These are phyloP conservation scores for Daphoenositta chrysoptera DNA, from an alignment of 2,113 vertebrate species.

Conservation along the genomic window DNA sequence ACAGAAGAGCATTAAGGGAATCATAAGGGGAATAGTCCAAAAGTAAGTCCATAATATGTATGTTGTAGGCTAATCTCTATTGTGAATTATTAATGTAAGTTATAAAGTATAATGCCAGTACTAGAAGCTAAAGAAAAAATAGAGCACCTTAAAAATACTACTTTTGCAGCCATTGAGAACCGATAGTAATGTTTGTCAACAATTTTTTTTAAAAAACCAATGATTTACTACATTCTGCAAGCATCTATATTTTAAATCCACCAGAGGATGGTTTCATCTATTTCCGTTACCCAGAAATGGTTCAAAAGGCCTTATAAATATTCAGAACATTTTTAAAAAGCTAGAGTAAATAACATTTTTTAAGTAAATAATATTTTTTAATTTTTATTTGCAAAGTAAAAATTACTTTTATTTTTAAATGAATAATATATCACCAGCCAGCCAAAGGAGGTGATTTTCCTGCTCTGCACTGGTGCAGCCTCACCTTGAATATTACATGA, in stretches of 20 bases:
- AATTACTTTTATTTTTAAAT: not conserved
- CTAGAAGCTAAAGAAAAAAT: conserved; percentile 56
- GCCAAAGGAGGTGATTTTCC: not conserved
- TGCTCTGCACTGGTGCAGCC: not conserved
- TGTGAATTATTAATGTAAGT: conserved; percentile 51
- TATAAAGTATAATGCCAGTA: conserved; percentile 20
- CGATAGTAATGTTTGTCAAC: conserved; percentile 31
- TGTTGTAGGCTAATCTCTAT: conserved; percentile 14
- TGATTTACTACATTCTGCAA: not conserved
- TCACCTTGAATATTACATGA: not conserved
- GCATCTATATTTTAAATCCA: not conserved
- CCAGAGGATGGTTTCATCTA: not conserved
- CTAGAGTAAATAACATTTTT: not conserved
- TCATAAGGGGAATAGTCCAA: not conserved
- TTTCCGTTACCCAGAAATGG: not conserved
- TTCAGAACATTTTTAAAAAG: not conserved
- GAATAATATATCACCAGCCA: not conserved
- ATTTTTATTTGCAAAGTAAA: not conserved
- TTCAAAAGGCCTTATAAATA: not conserved
- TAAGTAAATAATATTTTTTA: not conserved
- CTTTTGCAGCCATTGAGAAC: not conserved
- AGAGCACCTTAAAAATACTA: conserved; percentile 42
- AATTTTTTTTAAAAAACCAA: not conserved
- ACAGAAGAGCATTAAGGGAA: conserved; percentile 11
- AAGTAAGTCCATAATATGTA: conserved; percentile 21